Base-by-base conservation (phyloP, 1,140 invertebrate genomes). In the Pygmarrhopalites habei region DNA sequence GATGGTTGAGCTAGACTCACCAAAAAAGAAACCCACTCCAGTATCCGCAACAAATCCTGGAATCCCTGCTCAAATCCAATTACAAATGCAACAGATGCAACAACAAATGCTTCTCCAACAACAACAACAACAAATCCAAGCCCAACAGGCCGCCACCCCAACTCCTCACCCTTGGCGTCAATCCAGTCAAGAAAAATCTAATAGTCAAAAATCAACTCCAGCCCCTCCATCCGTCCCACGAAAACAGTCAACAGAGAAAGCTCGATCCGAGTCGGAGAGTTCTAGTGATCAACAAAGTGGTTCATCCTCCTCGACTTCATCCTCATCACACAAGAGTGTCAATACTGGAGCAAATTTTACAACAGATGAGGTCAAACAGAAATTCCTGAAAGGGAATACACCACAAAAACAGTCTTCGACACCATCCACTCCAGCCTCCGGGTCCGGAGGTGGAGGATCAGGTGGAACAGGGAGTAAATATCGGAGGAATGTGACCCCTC, bases 341-440 rank as follows among this genome's bases (percentile, higher is more conserved):
- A 43, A 62, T 32, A 84, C 83, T 62, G 86, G 86, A 71, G 86
- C 86, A 62, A 82, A 85, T 28, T 86, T 86, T 72, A 83, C 85
- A 30, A 82, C 86, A 56, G 85, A 85, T 74, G 86, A 90, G 77
- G 82, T 88, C 72, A 88, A 86, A 78, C 83, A 84, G 72, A 88
- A 87, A 74, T 85, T 84, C 73, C 75, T 83, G 67, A 78, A 77
- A 62, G 17, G 58, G 3, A 39, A 66, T 62, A 78, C 79, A 73
- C 52, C 70, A 71, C 64, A 75, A 66, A 71, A 65, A 66, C 30
- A 66, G 75, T 5, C 62, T 17, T 26, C 49, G 7, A 60, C 43
- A 10, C n/a, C 60, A 23, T 39, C 30, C 57, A 46, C 32, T 62
- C 41, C 23, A 25, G 17, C n/a, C 28, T 60, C 67, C 47, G 10